Conservation (phyloP, 1,140 invertebrate species). For the Lucilia sericata region DNA sequence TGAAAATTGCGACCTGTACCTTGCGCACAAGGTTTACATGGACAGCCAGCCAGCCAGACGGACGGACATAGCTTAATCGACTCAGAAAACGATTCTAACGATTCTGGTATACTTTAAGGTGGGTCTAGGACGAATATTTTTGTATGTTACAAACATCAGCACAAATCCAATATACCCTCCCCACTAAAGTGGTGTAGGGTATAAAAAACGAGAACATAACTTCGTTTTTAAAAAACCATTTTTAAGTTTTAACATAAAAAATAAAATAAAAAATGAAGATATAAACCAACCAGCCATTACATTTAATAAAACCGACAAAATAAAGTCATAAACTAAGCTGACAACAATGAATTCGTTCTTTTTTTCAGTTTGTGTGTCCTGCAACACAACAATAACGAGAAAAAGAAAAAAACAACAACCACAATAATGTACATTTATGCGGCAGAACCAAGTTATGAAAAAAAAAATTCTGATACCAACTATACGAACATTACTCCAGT, state of each 20-base stretch:
- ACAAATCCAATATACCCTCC: too few species aligned
- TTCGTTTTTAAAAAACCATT: not conserved
- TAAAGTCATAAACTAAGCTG: slow-evolving; percentile 43
- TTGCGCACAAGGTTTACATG: too few species aligned
- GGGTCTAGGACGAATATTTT: too few species aligned
- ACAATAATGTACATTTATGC: slow-evolving; percentile 22
- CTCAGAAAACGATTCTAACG: too few species aligned
- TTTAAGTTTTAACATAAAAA: slow-evolving; percentile 2
- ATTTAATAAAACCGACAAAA: slow-evolving; percentile 42
- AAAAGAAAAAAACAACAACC: not conserved
- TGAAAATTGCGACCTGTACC: too few species aligned
- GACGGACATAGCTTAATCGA: too few species aligned
- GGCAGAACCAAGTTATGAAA: not conserved
- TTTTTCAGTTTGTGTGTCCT: not conserved
- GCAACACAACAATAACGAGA: not conserved
- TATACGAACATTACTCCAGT: not conserved
- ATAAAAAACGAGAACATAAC: too few species aligned
- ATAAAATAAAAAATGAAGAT: not conserved
- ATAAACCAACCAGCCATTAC: slow-evolving; percentile 28
- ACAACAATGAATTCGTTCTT: slow-evolving; percentile 29
- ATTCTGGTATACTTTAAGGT: too few species aligned
- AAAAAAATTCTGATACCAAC: not conserved
- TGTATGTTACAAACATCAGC: too few species aligned
- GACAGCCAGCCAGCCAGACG: too few species aligned
- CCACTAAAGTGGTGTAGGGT: too few species aligned